Conservation (phyloP, 2,113 vertebrate genomes). For the Perca fluviatilis region DNA sequence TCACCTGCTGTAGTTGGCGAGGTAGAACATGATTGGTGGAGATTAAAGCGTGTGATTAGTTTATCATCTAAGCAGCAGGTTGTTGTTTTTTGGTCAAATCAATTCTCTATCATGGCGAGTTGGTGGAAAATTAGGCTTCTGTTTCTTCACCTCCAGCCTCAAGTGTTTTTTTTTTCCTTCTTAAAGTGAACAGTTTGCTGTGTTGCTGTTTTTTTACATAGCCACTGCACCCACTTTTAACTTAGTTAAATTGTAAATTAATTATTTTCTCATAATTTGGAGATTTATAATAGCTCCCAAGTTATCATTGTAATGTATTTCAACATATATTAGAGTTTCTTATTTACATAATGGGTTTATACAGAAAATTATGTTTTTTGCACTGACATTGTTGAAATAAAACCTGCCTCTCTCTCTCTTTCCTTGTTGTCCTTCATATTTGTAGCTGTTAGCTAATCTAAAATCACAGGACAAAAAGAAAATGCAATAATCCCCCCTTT, state of each 20-base stretch:
- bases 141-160: constrained; percentile 52
- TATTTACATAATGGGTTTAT: background rate
- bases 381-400: background rate
- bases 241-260: background rate
- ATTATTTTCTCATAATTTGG: background rate
- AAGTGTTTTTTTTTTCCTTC: constrained; percentile 13
- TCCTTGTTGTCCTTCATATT: background rate
- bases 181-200: background rate
- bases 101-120: constrained; percentile 57
- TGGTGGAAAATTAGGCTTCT: constrained; percentile 55
- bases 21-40: constrained; percentile 41
- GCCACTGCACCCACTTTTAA: background rate
- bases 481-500: background rate
- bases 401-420: background rate
- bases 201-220: background rate
- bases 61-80: constrained; percentile 36
- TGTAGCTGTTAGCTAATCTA: background rate
- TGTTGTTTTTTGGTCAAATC: constrained; percentile 38
- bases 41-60: constrained; percentile 57
- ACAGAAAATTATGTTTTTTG: too few relatives aligned
- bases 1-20: constrained; percentile 6
- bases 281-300: background rate
- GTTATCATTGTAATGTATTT: background rate
- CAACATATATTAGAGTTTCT: background rate
- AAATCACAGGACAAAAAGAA: background rate